Evolutionary conservation across 2,888 invertebrate genomes (phyloP).

Genomic region (Calephelis perditalis): DNA sequence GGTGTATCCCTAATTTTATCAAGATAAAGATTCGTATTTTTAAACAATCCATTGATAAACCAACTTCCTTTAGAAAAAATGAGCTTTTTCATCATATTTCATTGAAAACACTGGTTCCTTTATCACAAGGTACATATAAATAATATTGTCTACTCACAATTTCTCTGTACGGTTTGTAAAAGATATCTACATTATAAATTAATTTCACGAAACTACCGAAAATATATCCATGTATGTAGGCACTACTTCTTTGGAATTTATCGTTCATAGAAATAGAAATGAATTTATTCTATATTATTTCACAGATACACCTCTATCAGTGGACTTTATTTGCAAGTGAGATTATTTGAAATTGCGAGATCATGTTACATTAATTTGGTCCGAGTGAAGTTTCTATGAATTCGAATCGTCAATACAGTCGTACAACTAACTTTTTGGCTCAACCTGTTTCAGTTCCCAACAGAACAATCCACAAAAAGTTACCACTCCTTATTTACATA

Average conservation of each 20-base stretch:
- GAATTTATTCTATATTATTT: not conserved
- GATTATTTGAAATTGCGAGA: slow-evolving; percentile 54
- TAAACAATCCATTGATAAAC: too few species aligned
- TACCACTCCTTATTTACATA: slow-evolving; percentile 8
- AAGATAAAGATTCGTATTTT: too few species aligned
- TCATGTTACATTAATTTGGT: slow-evolving; percentile 63
- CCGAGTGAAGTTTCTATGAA: slow-evolving; percentile 55
- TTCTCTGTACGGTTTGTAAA: too few species aligned
- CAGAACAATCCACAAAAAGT: slow-evolving; percentile 34
- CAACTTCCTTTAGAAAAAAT: too few species aligned
- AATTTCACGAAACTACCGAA: too few species aligned
- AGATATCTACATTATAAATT: too few species aligned
- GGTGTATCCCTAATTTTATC: too few species aligned
- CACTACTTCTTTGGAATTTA: not conserved
- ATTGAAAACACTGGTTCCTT: too few species aligned
- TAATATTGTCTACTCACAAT: too few species aligned
- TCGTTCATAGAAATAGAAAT: not conserved
- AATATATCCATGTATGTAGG: not conserved
- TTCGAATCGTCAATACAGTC: slow-evolving; percentile 52
- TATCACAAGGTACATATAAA: too few species aligned
- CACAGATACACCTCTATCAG: slow-evolving; percentile 17
- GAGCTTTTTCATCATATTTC: too few species aligned
- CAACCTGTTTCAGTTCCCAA: slow-evolving; percentile 52
- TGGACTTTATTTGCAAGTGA: slow-evolving; percentile 29
- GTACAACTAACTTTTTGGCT: slow-evolving; percentile 63